Evolutionary conservation across 2,888 invertebrate genomes (phyloP).

Genomic region (Eucriotettix oculatus): DNA sequence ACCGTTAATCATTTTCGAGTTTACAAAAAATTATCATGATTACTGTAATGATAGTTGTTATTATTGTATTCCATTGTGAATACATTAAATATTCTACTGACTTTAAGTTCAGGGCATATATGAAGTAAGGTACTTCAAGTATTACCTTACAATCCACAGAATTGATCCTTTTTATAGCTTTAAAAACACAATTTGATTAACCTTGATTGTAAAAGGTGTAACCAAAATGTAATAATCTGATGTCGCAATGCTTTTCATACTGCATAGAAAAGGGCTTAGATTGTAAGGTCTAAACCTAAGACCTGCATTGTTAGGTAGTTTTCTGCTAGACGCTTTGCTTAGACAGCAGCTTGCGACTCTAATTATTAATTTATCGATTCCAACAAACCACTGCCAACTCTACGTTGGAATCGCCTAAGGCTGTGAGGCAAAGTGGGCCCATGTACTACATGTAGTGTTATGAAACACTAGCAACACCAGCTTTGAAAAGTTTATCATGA

Average conservation of each 20-base stretch:
- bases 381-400: slow-evolving; percentile 10
- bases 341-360: slow-evolving; percentile 1
- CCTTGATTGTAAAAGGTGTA: slow-evolving; percentile 2
- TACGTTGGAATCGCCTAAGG: slow-evolving; percentile 7
- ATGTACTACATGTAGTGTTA: background rate
- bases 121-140: background rate
- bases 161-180: slow-evolving; percentile 11
- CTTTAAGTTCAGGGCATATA: background rate
- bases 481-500: background rate
- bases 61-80: too few relatives aligned
- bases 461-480: background rate
- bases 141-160: slow-evolving; percentile 4
- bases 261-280: slow-evolving; percentile 5
- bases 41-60: too few relatives aligned
- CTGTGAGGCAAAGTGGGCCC: slow-evolving; percentile 8
- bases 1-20: too few relatives aligned
- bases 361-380: slow-evolving; percentile 6
- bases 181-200: slow-evolving; percentile 6
- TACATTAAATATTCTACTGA: too few relatives aligned
- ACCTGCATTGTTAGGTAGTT: slow-evolving; percentile 6
- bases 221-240: background rate
- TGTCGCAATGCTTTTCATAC: slow-evolving; percentile 1
- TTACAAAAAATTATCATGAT: too few relatives aligned
- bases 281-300: background rate
- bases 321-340: slow-evolving; percentile 8